Evolutionary conservation across 1,140 invertebrate genomes (phyloP), one percentile per base, ranked within the genome.

Genomic region (Eriocheir sinensis): DNA sequence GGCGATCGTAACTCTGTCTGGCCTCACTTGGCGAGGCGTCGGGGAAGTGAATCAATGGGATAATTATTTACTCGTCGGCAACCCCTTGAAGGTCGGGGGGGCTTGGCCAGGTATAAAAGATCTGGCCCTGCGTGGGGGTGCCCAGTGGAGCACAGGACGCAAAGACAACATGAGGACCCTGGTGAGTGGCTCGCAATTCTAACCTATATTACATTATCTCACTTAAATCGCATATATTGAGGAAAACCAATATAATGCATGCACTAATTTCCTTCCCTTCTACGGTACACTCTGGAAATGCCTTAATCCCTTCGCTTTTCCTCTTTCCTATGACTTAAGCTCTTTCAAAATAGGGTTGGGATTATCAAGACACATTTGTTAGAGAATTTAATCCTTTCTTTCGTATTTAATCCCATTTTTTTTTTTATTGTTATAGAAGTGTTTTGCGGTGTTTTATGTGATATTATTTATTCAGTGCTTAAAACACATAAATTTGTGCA

Each of bases 131-230:
- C 4, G 17, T 8, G n/a, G 60, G 8, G 3, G 27, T 21, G 72
- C 27, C 44, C 34, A 94, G 93, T 94, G 93, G 93, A 94, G 86
- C 93, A 44, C 80, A 60, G 89, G 80, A 79, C 93, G 89, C 0
- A 34, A 6, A 6, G 48, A 17, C 93, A 89, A 4, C 85, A 94
- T 94, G 93, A 94, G 93, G 93, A 79, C 93, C 38, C 80, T 94
- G 93, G 93, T 86, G 48, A 79, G 93, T 90, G 89, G 86, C n/a
- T 53, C 40, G 30, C 79, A 0, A 2, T 38, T 48, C n/a, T 86
- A 86, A 86, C 40, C 83, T 72, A 72, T 72, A 72, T 72, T 72
- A 72, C n/a, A 72, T 72, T 12, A 72, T 72, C n/a, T 72, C n/a
- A 15, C n/a, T 72, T 72, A 72, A 72, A 72, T 15, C 15, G 60